Evolutionary conservation across 2,797 vertebrate genomes (phyloP).

Genomic region (Malacoctenus gilli): DNA sequence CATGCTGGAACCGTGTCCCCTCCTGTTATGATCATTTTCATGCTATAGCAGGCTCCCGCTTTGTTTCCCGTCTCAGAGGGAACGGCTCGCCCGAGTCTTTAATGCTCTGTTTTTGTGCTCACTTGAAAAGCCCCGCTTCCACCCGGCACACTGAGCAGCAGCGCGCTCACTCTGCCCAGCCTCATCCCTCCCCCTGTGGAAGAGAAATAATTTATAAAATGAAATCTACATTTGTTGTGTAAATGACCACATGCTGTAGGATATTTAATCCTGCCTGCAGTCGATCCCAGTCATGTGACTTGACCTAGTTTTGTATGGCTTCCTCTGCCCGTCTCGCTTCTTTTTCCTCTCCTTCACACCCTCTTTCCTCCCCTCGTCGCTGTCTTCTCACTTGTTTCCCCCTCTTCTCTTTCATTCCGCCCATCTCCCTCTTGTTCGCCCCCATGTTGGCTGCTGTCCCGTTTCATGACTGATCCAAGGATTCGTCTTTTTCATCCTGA

Average conservation of each 20-base stretch:
- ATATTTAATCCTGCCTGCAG: slow-evolving; percentile 81
- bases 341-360: slow-evolving; percentile 39
- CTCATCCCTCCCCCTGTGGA: slow-evolving; percentile 51
- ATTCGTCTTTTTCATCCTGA: slow-evolving; percentile 22
- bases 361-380: slow-evolving; percentile 35
- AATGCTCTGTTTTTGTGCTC: slow-evolving; percentile 57
- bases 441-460: slow-evolving; percentile 26
- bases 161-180: slow-evolving; percentile 42
- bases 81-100: slow-evolving; percentile 57
- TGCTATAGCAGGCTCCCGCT: slow-evolving; percentile 60
- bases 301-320: slow-evolving; percentile 80
- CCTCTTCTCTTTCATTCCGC: slow-evolving; percentile 15
- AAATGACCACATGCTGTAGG: slow-evolving; percentile 83
- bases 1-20: slow-evolving; percentile 51
- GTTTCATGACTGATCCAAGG: slow-evolving; percentile 32
- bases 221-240: slow-evolving; percentile 82
- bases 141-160: slow-evolving; percentile 36
- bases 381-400: slow-evolving; percentile 21
- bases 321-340: slow-evolving; percentile 50
- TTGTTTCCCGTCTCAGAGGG: slow-evolving; percentile 70
- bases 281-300: slow-evolving; percentile 82
- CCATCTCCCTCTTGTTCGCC: slow-evolving; percentile 21
- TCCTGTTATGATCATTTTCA: slow-evolving; percentile 72
- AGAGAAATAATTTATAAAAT: slow-evolving; percentile 73
- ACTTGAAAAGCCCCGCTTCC: slow-evolving; percentile 48